Base-by-base conservation (phyloP, 2,113 vertebrate genomes). In the Gymnocephalus cernua region DNA sequence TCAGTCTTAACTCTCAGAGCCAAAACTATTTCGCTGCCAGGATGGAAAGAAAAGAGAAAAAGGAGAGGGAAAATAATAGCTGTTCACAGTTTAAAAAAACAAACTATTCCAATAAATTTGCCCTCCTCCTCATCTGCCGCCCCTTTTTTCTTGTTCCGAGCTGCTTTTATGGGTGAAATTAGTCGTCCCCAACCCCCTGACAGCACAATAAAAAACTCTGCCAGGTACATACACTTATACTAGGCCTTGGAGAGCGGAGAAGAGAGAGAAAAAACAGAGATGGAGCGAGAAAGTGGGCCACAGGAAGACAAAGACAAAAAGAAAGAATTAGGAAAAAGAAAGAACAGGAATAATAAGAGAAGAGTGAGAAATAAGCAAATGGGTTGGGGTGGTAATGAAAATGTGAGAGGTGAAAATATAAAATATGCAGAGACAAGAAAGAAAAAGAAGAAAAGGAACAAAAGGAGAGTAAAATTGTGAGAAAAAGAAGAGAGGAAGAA, bases 81-180 rank as follows among this genome's bases (percentile, higher is more conserved):
- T 89, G 82, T 91, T 90, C 88, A 79, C 81, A 85, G 77, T 86
- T 90, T 85, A 86, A 88, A 88, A 87, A 90, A 91, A 78, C 25
- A 86, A 92, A 88, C 80, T 79, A 71, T 90, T 91, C 79, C 85
- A 90, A 93, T 92, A 92, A 93, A 92, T 92, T 80, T 83, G 56
- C 85, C 72, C 90, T 32, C 77, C 82, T 69, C 79, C 83, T 74
- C 74, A 38, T 87, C 77, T 80, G 80, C 86, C 80, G 38, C 82
- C 79, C 68, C 89, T 80, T 86, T 93, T 88, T 85, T 90, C 87
- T 93, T 89, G 82, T 91, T 92, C 86, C 38, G 79, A 89, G 83
- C 82, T 83, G 82, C 51, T 93, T 94, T 93, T 92, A 94, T 90
- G 79, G 84, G 59, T 48, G 75, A 91, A 93, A 94, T 91, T 91